Percentiles rank a stretch among this genome's conserved stretches.
phyloP scores from a whole-genome alignment of 2,797 vertebrate genomes.

The Capromys pilorides region DNA sequence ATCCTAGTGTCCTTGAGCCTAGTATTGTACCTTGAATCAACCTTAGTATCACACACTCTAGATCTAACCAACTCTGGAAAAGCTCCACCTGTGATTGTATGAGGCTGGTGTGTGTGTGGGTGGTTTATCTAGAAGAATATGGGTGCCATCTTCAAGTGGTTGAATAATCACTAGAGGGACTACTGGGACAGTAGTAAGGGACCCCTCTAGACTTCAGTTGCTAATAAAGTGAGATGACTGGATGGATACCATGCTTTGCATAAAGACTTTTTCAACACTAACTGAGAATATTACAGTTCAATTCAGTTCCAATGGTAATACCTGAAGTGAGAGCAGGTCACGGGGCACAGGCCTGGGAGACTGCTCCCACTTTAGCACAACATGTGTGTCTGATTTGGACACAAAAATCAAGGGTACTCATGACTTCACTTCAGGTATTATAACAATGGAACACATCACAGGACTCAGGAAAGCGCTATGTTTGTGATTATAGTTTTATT shows the following conservation, averaged over 20 bases:
- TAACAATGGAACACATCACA: background rate
- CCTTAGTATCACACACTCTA: background rate
- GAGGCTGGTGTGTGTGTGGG: no score
- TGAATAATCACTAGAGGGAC: background rate
- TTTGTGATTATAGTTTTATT: background rate
- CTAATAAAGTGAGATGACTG: background rate
- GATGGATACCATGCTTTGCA: background rate
- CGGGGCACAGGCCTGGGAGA: background rate
- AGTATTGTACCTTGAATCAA: background rate
- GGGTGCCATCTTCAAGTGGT: accelerated
- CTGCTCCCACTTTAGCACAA: accelerated
- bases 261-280: background rate
- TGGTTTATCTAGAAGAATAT: no score
- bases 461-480: background rate
- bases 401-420: background rate
- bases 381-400: background rate
- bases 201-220: background rate
- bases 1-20: background rate
- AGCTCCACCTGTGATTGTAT: background rate
- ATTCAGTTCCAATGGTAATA: background rate
- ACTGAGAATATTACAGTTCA: background rate
- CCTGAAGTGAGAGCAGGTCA: background rate
- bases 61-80: background rate
- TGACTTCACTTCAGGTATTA: background rate
- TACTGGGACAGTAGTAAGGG: accelerated